These are phyloP conservation scores for Corticium candelabrum DNA, from an alignment of 37 sponge, comb jelly and placozoan species.

Conservation along the genomic window DNA sequence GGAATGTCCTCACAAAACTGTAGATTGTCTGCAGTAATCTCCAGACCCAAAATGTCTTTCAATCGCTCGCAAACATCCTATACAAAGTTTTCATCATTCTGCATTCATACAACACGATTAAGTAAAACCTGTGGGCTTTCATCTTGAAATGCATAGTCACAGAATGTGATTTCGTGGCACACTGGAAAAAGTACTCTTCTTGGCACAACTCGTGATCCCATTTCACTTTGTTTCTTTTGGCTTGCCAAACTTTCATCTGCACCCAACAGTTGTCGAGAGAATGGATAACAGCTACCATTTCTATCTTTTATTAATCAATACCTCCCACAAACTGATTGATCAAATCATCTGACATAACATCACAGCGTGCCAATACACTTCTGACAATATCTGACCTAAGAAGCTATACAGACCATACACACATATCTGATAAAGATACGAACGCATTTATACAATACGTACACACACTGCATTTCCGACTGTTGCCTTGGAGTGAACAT, in stretches of 20 bases:
- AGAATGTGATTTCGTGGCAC: background rate
- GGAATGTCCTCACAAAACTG: background rate
- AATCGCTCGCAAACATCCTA: background rate
- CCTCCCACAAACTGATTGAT: too few species aligned
- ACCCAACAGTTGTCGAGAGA: background rate
- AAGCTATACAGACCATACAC: background rate
- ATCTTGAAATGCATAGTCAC: background rate
- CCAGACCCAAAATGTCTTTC: background rate
- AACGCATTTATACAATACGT: background rate
- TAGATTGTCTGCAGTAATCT: background rate
- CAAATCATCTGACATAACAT: too few species aligned
- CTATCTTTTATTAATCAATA: too few species aligned
- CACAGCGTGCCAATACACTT: background rate
- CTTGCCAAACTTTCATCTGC: background rate
- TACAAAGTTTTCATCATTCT: too few species aligned
- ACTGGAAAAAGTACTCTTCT: background rate
- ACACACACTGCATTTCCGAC: background rate
- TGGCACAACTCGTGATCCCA: background rate
- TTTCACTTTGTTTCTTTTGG: too few species aligned
- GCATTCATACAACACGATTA: too few species aligned
- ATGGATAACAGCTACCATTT: background rate
- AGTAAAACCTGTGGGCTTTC: too few species aligned
- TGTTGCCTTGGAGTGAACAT: background rate
- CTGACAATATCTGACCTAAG: background rate
- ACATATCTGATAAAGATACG: background rate